Conservation (phyloP, 2,797 vertebrate species). For the Merluccius polli region DNA sequence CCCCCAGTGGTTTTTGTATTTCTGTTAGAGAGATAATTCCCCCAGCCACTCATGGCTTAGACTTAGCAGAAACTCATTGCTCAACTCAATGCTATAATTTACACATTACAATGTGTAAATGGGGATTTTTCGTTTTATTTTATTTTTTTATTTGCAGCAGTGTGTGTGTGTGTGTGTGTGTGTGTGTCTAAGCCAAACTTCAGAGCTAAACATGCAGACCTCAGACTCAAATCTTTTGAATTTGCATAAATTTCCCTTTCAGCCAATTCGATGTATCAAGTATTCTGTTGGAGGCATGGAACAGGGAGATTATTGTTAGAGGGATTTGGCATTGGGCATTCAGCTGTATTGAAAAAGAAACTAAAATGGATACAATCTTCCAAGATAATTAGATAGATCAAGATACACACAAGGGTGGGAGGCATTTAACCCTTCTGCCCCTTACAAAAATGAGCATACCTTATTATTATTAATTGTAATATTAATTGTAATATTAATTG, state of each 20-base stretch:
- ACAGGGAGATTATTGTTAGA: slow-evolving; percentile 62
- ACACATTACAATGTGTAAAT: slow-evolving; percentile 1
- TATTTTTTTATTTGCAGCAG: neutral
- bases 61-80: slow-evolving; percentile 24
- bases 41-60: slow-evolving; percentile 31
- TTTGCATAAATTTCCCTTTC: slow-evolving; percentile 64
- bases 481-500: neutral
- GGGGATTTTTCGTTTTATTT: neutral
- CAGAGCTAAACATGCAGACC: slow-evolving; percentile 49
- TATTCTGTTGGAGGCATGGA: slow-evolving; percentile 57
- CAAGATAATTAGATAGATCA: slow-evolving; percentile 48
- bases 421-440: neutral
- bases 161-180: neutral
- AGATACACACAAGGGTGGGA: neutral
- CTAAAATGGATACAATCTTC: slow-evolving; percentile 43
- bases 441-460: neutral
- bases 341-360: slow-evolving; percentile 48
- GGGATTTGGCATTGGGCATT: slow-evolving; percentile 42
- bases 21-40: slow-evolving; percentile 19
- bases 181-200: slow-evolving; percentile 30
- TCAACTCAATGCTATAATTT: neutral
- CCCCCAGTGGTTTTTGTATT: slow-evolving; percentile 10
- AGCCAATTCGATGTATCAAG: slow-evolving; percentile 52
- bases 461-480: neutral
- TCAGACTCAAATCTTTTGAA: slow-evolving; percentile 59